These are phyloP conservation scores for Plebejus anna DNA, from an alignment of 2,888 invertebrate genomes.

Conservation along the genomic window DNA sequence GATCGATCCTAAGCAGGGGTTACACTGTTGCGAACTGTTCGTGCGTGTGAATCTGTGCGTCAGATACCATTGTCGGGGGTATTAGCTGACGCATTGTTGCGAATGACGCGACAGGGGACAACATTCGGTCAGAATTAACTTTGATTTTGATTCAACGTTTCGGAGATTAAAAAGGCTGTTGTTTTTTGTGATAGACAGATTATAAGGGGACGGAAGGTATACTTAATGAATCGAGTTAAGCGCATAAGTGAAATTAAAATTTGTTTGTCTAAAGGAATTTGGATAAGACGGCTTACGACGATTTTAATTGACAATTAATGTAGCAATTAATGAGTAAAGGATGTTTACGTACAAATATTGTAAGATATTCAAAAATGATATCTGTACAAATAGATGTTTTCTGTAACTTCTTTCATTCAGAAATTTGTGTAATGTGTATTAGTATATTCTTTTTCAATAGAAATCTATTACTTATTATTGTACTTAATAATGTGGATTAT, in stretches of 20 bases:
- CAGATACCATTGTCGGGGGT: slow-evolving; percentile 54
- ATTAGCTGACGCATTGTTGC: slow-evolving; percentile 55
- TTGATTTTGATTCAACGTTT: slow-evolving; percentile 37
- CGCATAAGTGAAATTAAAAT: slow-evolving; percentile 24
- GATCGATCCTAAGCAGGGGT: slow-evolving; percentile 45
- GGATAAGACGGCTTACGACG: not conserved
- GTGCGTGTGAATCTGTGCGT: slow-evolving; percentile 56
- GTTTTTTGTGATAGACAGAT: slow-evolving; percentile 36
- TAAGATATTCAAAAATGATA: too few species aligned
- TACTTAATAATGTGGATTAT: too few species aligned
- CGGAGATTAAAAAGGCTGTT: slow-evolving; percentile 38
- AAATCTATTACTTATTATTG: too few species aligned
- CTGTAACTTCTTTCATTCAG: too few species aligned
- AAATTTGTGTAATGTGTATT: too few species aligned
- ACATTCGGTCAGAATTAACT: slow-evolving; percentile 37
- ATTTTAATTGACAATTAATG: slow-evolving; percentile 3
- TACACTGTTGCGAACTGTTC: slow-evolving; percentile 49
- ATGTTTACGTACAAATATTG: not conserved
- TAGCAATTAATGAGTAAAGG: not conserved
- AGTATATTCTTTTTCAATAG: too few species aligned
- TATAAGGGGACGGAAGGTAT: slow-evolving; percentile 30
- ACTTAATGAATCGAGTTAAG: slow-evolving; percentile 31
- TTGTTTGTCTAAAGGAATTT: slow-evolving; percentile 21
- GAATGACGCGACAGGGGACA: slow-evolving; percentile 39
- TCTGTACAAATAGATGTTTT: too few species aligned